Percentiles rank a stretch among this genome's conserved stretches.
Evolutionary conservation across 2,797 vertebrate species (phyloP).

Genomic region (Thamnophis elegans): DNA sequence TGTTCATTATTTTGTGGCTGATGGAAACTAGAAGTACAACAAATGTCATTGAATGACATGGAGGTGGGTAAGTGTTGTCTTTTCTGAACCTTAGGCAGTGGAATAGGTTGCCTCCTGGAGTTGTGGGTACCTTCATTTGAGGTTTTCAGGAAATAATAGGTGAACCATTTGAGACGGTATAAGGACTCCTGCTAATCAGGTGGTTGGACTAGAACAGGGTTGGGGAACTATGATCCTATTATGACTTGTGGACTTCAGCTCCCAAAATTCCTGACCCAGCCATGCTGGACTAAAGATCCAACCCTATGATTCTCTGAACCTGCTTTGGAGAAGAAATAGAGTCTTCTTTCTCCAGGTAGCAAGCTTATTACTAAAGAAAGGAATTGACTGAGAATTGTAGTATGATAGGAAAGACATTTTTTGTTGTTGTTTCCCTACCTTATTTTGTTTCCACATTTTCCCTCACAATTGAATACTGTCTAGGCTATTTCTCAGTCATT

Average conservation of each 20-base stretch:
- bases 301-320: background rate
- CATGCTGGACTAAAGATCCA: no score
- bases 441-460: background rate
- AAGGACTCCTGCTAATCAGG: no score
- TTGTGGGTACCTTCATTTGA: no score
- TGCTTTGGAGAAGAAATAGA: background rate
- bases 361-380: background rate
- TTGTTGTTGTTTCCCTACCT: background rate
- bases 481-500: no score
- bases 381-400: background rate
- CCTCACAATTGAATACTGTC: no score
- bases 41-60: background rate
- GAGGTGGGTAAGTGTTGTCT: background rate
- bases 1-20: background rate
- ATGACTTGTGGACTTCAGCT: no score
- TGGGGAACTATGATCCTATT: no score
- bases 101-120: no score
- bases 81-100: background rate
- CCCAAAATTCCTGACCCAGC: no score
- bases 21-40: background rate
- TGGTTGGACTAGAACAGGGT: no score
- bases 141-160: no score
- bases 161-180: no score
- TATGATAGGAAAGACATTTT: background rate
- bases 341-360: background rate